These are phyloP conservation scores for Mus musculus DNA, from an alignment of 2,113 vertebrate species.

Conservation along the genomic window DNA sequence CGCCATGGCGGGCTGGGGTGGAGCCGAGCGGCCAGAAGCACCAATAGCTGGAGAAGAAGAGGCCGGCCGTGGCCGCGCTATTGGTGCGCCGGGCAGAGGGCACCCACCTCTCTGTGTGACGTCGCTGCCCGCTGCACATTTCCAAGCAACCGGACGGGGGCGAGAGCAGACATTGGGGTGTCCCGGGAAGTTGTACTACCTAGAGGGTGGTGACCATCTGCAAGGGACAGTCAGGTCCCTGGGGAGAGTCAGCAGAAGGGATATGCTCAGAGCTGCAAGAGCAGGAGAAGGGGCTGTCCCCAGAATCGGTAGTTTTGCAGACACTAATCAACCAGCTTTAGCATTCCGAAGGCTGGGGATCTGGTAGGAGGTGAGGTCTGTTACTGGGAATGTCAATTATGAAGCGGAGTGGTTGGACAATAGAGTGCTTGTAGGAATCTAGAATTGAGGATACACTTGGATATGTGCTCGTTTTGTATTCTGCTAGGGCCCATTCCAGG, in stretches of 20 bases:
- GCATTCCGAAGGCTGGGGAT: constrained; percentile 62
- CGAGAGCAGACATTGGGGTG: constrained; percentile 62
- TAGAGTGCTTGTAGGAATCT: background rate
- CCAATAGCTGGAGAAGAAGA: constrained; percentile 73
- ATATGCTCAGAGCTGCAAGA: background rate
- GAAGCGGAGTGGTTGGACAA: background rate
- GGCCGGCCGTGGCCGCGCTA: constrained; percentile 49
- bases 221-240: background rate
- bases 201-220: background rate
- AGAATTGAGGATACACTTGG: background rate
- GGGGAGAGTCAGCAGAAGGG: background rate
- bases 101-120: constrained; percentile 80
- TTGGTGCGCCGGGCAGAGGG: constrained; percentile 61
- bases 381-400: background rate
- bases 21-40: constrained; percentile 57
- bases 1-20: constrained; percentile 82
- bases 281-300: background rate
- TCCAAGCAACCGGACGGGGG: constrained; percentile 77
- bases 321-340: constrained; percentile 32
- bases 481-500: background rate
- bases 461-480: background rate
- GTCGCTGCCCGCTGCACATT: constrained; percentile 72
- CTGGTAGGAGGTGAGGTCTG: background rate
- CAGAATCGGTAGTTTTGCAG: constrained; percentile 3
- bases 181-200: constrained; percentile 70